Evolutionary conservation across 2,797 vertebrate species (phyloP).

Genomic region (Centroberyx gerrardi): DNA sequence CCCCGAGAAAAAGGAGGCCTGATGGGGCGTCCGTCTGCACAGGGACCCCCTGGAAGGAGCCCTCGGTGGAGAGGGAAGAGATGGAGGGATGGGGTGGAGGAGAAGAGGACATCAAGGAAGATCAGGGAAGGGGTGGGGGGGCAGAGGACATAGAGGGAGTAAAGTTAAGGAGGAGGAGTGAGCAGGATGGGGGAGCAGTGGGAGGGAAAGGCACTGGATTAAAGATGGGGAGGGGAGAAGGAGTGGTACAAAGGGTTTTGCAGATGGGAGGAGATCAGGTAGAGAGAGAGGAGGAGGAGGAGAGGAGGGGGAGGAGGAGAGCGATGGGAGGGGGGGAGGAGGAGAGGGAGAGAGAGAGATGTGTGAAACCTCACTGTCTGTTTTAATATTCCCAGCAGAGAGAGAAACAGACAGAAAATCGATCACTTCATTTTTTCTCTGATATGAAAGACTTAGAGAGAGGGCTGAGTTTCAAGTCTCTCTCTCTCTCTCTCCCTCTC

Average conservation of each 20-base stretch:
- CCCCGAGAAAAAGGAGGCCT: slow-evolving; percentile 11
- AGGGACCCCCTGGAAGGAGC: slow-evolving; percentile 1
- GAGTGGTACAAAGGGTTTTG: neutral
- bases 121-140: neutral
- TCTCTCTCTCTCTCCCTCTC: slow-evolving; percentile 17
- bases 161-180: neutral
- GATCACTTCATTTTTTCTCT: slow-evolving; percentile 79
- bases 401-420: slow-evolving; percentile 84
- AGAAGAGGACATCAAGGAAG: neutral
- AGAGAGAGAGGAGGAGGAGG: neutral
- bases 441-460: slow-evolving; percentile 79
- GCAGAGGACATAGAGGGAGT: neutral
- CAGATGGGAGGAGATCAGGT: neutral
- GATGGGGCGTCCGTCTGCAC: slow-evolving; percentile 12
- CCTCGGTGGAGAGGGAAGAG: neutral
- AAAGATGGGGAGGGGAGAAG: neutral
- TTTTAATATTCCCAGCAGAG: slow-evolving; percentile 83
- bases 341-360: neutral
- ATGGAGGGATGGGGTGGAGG: slow-evolving; percentile 3
- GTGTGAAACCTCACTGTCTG: slow-evolving; percentile 75
- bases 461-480: slow-evolving; percentile 55
- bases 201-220: neutral
- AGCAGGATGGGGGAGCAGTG: neutral
- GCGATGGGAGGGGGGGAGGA: neutral
- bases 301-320: neutral